phyloP scores from a whole-genome alignment of 92 coral and sea anemone species.

The Meandrina meandrites region DNA sequence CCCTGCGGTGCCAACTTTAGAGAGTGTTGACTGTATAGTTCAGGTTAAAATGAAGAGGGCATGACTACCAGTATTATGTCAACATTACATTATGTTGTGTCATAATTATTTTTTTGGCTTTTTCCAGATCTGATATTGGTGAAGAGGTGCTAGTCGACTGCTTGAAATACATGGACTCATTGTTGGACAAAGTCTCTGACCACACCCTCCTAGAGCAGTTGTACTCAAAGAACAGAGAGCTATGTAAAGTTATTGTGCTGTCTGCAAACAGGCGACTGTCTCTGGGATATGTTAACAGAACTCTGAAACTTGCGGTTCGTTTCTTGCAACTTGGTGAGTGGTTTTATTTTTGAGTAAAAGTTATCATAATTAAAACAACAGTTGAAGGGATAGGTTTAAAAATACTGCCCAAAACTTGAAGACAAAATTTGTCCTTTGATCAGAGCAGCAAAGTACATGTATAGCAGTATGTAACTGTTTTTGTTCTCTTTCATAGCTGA shows the following conservation, averaged over 20 bases:
- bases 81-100: too few relatives aligned
- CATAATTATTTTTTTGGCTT: too few relatives aligned
- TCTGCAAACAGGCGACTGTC: constrained; percentile 88
- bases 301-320: constrained; percentile 86
- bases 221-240: constrained; percentile 81
- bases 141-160: constrained; percentile 94
- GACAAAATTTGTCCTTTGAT: too few relatives aligned
- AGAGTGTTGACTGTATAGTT: too few relatives aligned
- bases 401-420: not conserved
- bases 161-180: constrained; percentile 82
- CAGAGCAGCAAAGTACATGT: too few relatives aligned
- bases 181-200: constrained; percentile 84
- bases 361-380: not conserved
- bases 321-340: constrained; percentile 87
- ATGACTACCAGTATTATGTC: too few relatives aligned
- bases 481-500: constrained; percentile 42
- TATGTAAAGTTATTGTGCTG: constrained; percentile 70
- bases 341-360: not conserved
- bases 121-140: constrained; percentile 73
- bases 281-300: constrained; percentile 90
- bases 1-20: too few relatives aligned
- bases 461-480: not conserved
- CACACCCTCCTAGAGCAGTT: constrained; percentile 71
- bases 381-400: not conserved
- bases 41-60: too few relatives aligned